Evolutionary conservation across 2,113 vertebrate species (phyloP).

Genomic region (Zootoca vivipara): DNA sequence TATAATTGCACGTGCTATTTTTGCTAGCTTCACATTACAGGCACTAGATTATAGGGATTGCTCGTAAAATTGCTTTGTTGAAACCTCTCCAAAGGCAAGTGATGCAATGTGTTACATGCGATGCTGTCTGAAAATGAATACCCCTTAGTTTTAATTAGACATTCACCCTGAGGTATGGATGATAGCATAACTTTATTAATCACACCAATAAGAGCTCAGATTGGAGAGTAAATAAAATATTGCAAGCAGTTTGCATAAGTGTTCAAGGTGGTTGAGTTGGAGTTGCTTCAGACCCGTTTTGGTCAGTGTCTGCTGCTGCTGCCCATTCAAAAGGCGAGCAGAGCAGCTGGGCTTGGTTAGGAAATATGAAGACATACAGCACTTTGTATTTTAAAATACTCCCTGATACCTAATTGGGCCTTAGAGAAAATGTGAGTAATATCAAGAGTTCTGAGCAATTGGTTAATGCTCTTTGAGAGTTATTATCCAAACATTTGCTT

Average conservation of each 20-base stretch:
- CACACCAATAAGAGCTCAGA: conserved; percentile 14
- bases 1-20: not conserved
- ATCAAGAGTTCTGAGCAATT: conserved; percentile 63
- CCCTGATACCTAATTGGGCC: conserved; percentile 78
- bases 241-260: conserved; percentile 16
- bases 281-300: not conserved
- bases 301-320: not conserved
- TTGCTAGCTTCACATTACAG: not conserved
- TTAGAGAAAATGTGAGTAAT: conserved; percentile 70
- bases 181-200: not conserved
- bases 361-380: conserved; percentile 57
- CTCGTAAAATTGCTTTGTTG: conserved; percentile 28
- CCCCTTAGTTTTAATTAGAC: conserved; percentile 61
- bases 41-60: not conserved
- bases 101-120: conserved; percentile 62
- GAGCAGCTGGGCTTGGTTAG: conserved; percentile 54
- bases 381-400: conserved; percentile 64
- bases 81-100: conserved; percentile 6
- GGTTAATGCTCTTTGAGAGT: conserved; percentile 72
- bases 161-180: conserved; percentile 17
- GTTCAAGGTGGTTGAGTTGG: not conserved
- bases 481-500: conserved; percentile 69
- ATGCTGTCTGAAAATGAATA: conserved; percentile 62
- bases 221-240: conserved; percentile 14
- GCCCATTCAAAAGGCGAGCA: conserved; percentile 47